These are phyloP conservation scores for Ibycter americanus DNA, from an alignment of 2,797 vertebrate genomes.

Conservation along the genomic window DNA sequence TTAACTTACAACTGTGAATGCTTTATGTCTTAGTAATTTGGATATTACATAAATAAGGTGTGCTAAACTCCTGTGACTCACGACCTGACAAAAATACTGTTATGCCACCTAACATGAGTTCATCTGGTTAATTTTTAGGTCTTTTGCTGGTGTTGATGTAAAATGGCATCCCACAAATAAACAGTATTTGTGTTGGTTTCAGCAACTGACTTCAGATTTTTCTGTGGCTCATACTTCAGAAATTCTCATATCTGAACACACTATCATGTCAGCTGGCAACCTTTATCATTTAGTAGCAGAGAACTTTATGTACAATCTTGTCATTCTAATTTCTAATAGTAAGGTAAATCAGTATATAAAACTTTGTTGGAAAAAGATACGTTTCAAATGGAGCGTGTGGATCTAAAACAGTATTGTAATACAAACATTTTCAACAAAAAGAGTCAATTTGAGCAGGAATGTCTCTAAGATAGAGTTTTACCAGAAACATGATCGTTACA, in stretches of 20 bases:
- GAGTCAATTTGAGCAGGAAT: neutral
- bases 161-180: constrained; percentile 77
- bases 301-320: neutral
- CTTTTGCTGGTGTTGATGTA: constrained; percentile 71
- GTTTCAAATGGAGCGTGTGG: neutral
- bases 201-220: constrained; percentile 60
- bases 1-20: constrained; percentile 71
- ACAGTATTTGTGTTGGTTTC: constrained; percentile 77
- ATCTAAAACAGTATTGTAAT: neutral
- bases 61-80: constrained; percentile 65
- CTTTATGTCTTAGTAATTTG: constrained; percentile 57
- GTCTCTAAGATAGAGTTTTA: neutral
- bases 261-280: neutral
- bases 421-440: neutral
- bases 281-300: neutral
- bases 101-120: constrained; percentile 54
- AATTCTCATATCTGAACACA: neutral
- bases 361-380: neutral
- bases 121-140: constrained; percentile 64
- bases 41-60: constrained; percentile 45
- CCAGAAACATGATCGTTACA: neutral
- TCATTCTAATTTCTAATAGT: neutral
- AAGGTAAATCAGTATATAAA: neutral
- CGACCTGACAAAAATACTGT: constrained; percentile 48
- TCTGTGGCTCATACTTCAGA: constrained; percentile 25